These are phyloP conservation scores for Hexactinellida sp. DNA, from an alignment of 37 sponge, comb jelly and placozoan species.

Conservation along the genomic window DNA sequence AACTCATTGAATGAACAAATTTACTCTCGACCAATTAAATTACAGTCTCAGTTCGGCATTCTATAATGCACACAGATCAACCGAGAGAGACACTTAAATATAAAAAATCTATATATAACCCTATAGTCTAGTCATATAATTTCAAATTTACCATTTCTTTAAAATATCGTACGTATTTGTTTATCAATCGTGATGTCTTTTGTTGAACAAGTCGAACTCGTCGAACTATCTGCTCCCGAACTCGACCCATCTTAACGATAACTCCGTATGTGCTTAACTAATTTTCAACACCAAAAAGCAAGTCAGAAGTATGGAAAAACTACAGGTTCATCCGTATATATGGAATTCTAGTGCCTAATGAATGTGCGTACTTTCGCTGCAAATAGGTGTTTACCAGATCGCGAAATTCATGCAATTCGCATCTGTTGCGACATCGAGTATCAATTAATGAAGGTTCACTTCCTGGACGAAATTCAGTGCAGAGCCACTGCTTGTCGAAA, in stretches of 20 bases:
- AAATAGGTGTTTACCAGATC: not conserved
- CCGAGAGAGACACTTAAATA: no score
- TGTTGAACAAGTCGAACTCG: not conserved
- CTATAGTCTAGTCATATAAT: no score
- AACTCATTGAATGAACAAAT: no score
- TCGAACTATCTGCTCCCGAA: not conserved
- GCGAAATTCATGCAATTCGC: not conserved
- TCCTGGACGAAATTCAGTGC: no score
- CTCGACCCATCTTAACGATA: not conserved
- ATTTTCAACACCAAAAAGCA: not conserved
- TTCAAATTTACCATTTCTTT: not conserved
- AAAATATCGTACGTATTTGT: not conserved
- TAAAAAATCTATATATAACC: no score
- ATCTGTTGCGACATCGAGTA: not conserved
- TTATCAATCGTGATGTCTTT: not conserved
- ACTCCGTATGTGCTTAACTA: not conserved
- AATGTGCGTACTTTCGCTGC: not conserved
- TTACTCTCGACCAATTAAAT: no score
- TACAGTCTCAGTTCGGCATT: no score
- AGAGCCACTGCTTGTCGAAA: not conserved
- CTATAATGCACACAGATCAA: no score
- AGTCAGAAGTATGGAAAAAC: not conserved
- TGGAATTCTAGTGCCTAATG: not conserved
- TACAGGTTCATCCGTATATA: not conserved
- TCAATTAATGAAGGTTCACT: not conserved